Conservation (phyloP, 1,140 invertebrate species). For the Asbolus verrucosus region DNA sequence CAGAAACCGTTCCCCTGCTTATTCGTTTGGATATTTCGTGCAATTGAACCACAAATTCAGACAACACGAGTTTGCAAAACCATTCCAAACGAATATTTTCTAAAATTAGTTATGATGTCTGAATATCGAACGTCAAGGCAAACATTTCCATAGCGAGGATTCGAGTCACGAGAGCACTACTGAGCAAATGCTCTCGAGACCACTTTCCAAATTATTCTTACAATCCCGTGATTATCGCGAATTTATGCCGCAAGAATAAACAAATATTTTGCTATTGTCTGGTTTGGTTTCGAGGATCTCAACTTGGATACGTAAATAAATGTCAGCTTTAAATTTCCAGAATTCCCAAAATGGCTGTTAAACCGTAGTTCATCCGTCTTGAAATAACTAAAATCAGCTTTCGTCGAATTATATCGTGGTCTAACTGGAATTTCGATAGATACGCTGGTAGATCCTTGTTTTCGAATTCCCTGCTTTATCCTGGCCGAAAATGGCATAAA, state of each 20-base stretch:
- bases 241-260: constrained; percentile 4
- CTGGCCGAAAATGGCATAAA: constrained; percentile 50
- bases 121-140: neutral
- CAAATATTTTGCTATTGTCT: neutral
- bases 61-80: neutral
- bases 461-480: constrained; percentile 43
- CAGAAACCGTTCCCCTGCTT: neutral
- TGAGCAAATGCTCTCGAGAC: neutral
- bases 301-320: too few species aligned
- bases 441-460: constrained; percentile 35
- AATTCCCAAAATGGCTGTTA: neutral
- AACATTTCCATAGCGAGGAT: neutral
- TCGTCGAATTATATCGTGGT: constrained; percentile 16
- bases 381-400: constrained; percentile 8
- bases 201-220: constrained; percentile 10
- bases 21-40: neutral
- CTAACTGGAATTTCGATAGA: constrained; percentile 28
- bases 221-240: constrained; percentile 3
- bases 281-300: too few species aligned
- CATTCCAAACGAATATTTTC: neutral
- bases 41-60: neutral
- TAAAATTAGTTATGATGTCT: neutral
- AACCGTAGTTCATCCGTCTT: neutral
- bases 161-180: neutral
- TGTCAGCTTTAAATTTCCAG: too few species aligned